Evolutionary conservation across 1,140 invertebrate species (phyloP).

Genomic region (Neodiprion fabricii): DNA sequence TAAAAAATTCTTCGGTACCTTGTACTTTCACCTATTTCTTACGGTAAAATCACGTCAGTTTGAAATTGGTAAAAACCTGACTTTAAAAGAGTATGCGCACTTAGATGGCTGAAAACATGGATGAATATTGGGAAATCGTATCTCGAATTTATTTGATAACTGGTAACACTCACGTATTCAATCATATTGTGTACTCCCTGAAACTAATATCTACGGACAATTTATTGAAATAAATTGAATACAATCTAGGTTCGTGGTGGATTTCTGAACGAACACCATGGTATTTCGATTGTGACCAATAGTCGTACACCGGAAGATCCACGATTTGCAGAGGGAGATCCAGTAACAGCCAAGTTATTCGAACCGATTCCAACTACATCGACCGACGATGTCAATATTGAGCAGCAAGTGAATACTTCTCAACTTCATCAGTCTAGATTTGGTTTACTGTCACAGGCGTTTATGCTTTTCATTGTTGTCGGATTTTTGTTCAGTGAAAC

Average conservation of each 20-base stretch:
- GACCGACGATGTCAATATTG: slow-evolving; percentile 35
- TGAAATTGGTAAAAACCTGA: too few relatives aligned
- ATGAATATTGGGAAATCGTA: too few relatives aligned
- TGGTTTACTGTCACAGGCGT: slow-evolving; percentile 86
- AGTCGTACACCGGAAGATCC: slow-evolving; percentile 44
- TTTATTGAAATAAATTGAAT: slow-evolving; percentile 4
- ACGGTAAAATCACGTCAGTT: too few relatives aligned
- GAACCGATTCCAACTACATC: slow-evolving; percentile 52
- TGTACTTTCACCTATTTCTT: too few relatives aligned
- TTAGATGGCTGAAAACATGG: too few relatives aligned
- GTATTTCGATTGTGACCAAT: slow-evolving; percentile 64
- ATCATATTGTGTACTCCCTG: not conserved
- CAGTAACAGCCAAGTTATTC: slow-evolving; percentile 54
- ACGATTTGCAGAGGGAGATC: slow-evolving; percentile 47
- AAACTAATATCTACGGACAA: not conserved
- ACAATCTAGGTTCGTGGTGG: slow-evolving; percentile 68
- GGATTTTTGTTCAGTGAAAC: slow-evolving; percentile 90
- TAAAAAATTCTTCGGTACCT: too few relatives aligned
- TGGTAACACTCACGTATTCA: not conserved
- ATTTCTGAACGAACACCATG: slow-evolving; percentile 67
- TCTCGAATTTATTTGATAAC: not conserved
- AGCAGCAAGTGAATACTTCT: slow-evolving; percentile 78
- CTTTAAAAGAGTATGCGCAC: too few relatives aligned
- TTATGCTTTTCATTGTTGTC: slow-evolving; percentile 84
- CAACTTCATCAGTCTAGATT: slow-evolving; percentile 90